Base-by-base conservation (phyloP, 2,113 vertebrate species). In the Pteruthius melanotis region DNA sequence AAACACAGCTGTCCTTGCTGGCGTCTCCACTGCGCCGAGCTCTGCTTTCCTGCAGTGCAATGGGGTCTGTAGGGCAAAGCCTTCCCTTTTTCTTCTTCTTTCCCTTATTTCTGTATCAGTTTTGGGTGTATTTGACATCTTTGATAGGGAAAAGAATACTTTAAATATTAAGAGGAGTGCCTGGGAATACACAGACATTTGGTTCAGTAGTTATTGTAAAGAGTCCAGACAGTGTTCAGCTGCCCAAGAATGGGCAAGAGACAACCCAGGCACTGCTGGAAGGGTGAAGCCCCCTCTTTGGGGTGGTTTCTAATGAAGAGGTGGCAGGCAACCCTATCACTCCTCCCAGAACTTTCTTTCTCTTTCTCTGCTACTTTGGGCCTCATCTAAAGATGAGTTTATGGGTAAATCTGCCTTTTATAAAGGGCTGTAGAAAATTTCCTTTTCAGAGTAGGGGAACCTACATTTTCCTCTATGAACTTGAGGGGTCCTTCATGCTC, bases 21-120 rank as follows among this genome's bases (percentile, higher is more conserved):
- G 44, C 0, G 0, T 49, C 45, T 92, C 45, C 24, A 42, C 42
- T 52, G 47, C 10, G 13, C 10, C 2, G 10, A 66, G 42, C 54
- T 91, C 49, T 26, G n/a, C 27, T 90, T 90, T 72, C 42, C 33
- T 63, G 15, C 45, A 30, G 50, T 4, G 23, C 40, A 27, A 3
- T 33, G n/a, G 26, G 8, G 2, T 83, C 57, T 90, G 12, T 49
- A 77, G 40, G n/a, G 19, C 14, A 90, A 31, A 45, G 37, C 22
- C 23, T 90, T 93, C 27, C 13, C 8, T 17, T 95, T 89, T 85
- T 60, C 42, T 63, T 78, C 35, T 66, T 54, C 15, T 76, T 68
- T 40, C 9, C 11, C 10, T 42, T 85, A n/a, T 57, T 66, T 84
- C 20, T 89, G 2, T 63, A 11, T 66, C 24, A 23, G 4, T 82